Conservation (phyloP, 1,140 invertebrate species). For the Habropoda laboriosa region DNA sequence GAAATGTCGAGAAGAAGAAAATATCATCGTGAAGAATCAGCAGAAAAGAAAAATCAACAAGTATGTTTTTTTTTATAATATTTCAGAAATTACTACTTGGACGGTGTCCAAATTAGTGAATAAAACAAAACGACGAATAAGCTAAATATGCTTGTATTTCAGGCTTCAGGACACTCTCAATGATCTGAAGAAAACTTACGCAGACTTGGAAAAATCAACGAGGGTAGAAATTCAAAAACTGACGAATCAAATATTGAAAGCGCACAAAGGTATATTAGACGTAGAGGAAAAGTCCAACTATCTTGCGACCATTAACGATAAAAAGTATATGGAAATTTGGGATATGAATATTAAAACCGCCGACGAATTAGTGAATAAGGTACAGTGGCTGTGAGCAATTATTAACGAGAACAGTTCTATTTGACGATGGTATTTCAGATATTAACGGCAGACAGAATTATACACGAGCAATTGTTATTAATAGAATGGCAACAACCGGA, state of each 20-base stretch:
- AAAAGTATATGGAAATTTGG: slow-evolving; percentile 84
- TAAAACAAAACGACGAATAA: slow-evolving; percentile 25
- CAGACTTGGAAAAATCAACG: slow-evolving; percentile 84
- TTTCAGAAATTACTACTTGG: background rate
- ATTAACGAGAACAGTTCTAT: background rate
- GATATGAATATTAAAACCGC: slow-evolving; percentile 86
- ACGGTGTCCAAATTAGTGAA: background rate
- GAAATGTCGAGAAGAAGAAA: slow-evolving; percentile 93
- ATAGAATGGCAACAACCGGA: slow-evolving; percentile 83
- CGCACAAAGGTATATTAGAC: slow-evolving; percentile 85
- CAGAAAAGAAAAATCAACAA: slow-evolving; percentile 91
- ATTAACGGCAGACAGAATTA: slow-evolving; percentile 84
- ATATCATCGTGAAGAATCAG: slow-evolving; percentile 90
- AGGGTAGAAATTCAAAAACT: slow-evolving; percentile 83
- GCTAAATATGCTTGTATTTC: slow-evolving; percentile 16
- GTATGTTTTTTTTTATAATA: slow-evolving; percentile 58
- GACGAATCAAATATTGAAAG: slow-evolving; percentile 84
- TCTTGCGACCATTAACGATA: slow-evolving; percentile 85
- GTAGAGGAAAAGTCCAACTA: slow-evolving; percentile 86
- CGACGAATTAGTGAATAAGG: slow-evolving; percentile 82
- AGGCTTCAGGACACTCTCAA: slow-evolving; percentile 89
- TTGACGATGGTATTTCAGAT: slow-evolving; percentile 75
- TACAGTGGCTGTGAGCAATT: slow-evolving; percentile 57
- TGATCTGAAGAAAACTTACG: slow-evolving; percentile 84
- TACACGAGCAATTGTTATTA: slow-evolving; percentile 87